Evolutionary conservation across 92 coral and sea anemone species (phyloP).

Genomic region (Zoanthus sansibaricus): DNA sequence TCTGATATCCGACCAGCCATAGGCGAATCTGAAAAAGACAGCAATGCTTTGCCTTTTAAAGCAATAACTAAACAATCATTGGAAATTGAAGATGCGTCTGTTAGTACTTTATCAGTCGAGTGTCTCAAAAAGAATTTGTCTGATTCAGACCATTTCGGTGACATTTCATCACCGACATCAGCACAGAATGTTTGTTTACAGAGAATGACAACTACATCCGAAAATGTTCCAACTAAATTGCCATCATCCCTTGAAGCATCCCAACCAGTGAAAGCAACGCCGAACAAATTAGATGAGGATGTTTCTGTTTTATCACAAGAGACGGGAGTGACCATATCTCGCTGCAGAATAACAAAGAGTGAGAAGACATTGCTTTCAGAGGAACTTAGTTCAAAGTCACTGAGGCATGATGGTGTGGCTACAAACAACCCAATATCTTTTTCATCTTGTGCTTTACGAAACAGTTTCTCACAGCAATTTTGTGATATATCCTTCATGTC

Average conservation of each 20-base stretch:
- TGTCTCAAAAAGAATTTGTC: background rate
- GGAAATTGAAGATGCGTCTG: background rate
- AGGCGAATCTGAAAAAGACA: background rate
- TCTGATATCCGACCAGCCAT: background rate
- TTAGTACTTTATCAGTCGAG: background rate
- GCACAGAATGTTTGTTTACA: background rate
- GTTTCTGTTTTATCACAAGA: background rate
- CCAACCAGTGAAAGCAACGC: conserved; percentile 12
- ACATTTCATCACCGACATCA: background rate
- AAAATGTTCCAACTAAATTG: background rate
- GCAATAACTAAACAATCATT: background rate
- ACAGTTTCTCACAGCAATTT: background rate
- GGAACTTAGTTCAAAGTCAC: background rate
- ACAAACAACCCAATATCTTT: background rate
- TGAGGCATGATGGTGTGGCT: background rate
- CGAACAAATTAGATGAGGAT: background rate
- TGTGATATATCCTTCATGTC: background rate
- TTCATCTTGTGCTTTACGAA: background rate
- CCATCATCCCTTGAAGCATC: conserved; percentile 6
- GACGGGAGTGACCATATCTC: background rate
- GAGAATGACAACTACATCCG: background rate
- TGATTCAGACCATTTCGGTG: background rate
- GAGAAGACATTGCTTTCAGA: background rate
- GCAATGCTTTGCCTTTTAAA: background rate
- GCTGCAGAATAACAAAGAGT: background rate